These are phyloP conservation scores for Orius insidiosus DNA, from an alignment of 1,140 invertebrate species.

Conservation along the genomic window DNA sequence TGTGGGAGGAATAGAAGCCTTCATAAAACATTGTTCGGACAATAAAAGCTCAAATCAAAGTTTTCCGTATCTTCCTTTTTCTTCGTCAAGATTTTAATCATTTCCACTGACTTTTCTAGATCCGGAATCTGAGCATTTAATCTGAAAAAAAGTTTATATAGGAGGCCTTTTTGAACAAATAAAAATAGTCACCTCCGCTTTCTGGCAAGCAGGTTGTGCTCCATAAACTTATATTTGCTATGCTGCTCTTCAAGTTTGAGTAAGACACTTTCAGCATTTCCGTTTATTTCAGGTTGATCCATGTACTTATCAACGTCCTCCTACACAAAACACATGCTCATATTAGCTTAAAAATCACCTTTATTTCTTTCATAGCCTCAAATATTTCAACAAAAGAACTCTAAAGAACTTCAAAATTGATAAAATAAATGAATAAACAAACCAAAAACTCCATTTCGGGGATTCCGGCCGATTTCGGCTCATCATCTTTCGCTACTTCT, in stretches of 20 bases:
- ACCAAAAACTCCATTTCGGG: constrained; percentile 27
- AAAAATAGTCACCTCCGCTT: constrained; percentile 38
- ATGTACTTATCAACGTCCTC: constrained; percentile 93
- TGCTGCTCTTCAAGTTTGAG: constrained; percentile 77
- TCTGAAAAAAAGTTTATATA: too few relatives aligned
- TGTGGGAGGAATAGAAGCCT: constrained; percentile 71
- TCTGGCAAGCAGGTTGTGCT: constrained; percentile 71
- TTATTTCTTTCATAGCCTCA: not conserved
- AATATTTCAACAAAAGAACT: not conserved
- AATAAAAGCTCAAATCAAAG: constrained; percentile 82
- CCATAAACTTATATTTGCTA: constrained; percentile 95
- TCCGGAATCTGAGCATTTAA: constrained; percentile 84
- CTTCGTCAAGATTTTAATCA: constrained; percentile 73
- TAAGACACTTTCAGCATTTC: constrained; percentile 65
- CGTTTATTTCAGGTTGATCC: constrained; percentile 59
- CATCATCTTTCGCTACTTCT: constrained; percentile 17
- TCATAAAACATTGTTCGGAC: constrained; percentile 89
- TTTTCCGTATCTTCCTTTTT: constrained; percentile 51
- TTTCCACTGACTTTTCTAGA: constrained; percentile 74
- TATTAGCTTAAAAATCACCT: not conserved
- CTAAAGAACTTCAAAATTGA: not conserved
- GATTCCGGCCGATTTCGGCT: constrained; percentile 23
- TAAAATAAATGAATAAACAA: constrained; percentile 5
- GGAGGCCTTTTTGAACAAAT: constrained; percentile 4
- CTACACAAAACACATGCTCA: constrained; percentile 31